Base-by-base conservation (phyloP, 2,888 invertebrate species). In the Pseudococcus jackbeardsleyi region DNA sequence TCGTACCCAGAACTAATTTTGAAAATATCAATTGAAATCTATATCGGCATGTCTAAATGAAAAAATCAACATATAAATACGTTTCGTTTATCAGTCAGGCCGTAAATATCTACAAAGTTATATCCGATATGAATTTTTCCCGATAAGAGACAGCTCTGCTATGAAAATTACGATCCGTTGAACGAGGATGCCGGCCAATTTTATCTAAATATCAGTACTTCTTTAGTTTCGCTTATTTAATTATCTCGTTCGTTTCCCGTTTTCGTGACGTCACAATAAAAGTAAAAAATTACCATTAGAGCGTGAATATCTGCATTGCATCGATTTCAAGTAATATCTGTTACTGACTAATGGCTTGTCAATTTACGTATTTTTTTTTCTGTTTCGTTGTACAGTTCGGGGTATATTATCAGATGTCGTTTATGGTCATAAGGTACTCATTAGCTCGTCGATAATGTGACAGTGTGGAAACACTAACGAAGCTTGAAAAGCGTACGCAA, bases 271-370 rank as follows among this genome's bases (percentile, higher is more conserved):
- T 64, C 19, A 64, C 64, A 64, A 64, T 64, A 64, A 64, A 22
- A 64, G 22, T 54, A 64, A 64, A 64, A 59, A 64, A 64, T 22
- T 22, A 22, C 22, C 64, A 22, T 59, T 59, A 17, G 22, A 64
- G 64, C 64, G 64, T 64, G 64, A 64, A 64, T 22, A 64, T 64
- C 64, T 64, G 22, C 64, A n/a, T n/a, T 59, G 59, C 59, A 59
- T 59, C 59, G 59, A 59, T 59, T 59, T 59, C n/a, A 59, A 59
- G 59, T 17, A n/a, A n/a, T 59, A 59, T 59, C 59, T 59, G 59
- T n/a, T 22, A 64, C 1, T 22, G 64, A 64, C 64, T 22, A 22
- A 22, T 64, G 12, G 64, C 22, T 64, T 64, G 64, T 64, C 11
- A 64, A 22, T 19, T 64, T 64, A n/a, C 12, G n/a, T 54, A 33